phyloP scores from a whole-genome alignment of 2,797 vertebrate species.

The Poeciliopsis gracilis region DNA sequence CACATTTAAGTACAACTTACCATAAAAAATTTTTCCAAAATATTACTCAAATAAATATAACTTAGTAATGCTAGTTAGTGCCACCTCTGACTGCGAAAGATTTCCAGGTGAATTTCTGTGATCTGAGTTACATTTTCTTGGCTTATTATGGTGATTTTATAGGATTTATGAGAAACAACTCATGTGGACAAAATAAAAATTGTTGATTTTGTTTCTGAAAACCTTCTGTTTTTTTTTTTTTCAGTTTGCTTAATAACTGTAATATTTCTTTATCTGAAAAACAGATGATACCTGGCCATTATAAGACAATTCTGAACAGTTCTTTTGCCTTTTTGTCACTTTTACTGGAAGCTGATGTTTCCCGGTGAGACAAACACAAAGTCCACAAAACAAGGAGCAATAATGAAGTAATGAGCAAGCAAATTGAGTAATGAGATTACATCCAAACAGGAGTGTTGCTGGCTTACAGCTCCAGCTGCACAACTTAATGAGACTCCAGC shows the following conservation, averaged over 20 bases:
- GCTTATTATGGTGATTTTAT: neutral
- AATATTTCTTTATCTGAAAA: too few species aligned
- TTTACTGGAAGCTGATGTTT: neutral
- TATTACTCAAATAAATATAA: too few species aligned
- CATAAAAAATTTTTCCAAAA: too few species aligned
- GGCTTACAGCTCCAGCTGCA: conserved; percentile 2
- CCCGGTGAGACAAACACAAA: neutral
- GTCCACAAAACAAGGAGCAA: neutral
- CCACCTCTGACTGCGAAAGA: neutral
- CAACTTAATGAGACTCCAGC: conserved; percentile 22
- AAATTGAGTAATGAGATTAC: neutral
- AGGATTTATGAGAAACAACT: neutral
- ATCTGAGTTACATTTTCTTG: neutral
- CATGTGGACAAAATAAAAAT: neutral
- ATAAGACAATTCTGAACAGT: neutral
- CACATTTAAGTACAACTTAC: too few species aligned
- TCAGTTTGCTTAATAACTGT: neutral
- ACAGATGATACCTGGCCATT: neutral
- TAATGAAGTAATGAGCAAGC: neutral
- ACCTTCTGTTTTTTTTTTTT: neutral
- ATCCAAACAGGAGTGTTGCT: neutral
- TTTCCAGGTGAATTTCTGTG: neutral
- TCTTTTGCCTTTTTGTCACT: neutral
- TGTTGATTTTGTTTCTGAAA: neutral
- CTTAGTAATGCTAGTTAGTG: too few species aligned